Base-by-base conservation (phyloP, 53 echinoderm and acorn worm genomes). In the Crossaster papposus region DNA sequence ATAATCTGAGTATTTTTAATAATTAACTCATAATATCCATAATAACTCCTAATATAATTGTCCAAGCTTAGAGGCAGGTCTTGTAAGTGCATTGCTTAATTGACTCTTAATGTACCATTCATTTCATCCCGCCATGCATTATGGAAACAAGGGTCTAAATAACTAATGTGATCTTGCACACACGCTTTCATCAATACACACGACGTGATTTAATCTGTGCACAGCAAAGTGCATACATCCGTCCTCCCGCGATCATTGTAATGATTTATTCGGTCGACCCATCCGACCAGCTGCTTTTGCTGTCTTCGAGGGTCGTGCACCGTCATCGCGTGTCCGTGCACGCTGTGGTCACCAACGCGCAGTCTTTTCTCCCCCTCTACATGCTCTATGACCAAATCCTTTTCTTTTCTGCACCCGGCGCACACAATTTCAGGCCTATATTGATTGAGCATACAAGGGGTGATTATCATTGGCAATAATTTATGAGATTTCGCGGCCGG, bases 161-260 rank as follows among this genome's bases (percentile, higher is more conserved):
- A 73, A 73, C 11, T 73, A 28, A 73, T 73, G 74, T 36, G 15
- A 36, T 73, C 74, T 28, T 34, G 14, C 34, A 36, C 78, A 36
- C n/a, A 20, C 28, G 84, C 28, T 71, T 51, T 72, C 84, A 72
- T 72, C 84, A 84, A 24, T 62, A 36, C 54, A 72, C 73, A 29
- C 26, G 81, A 64, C 81, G 90, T 81, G 90, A 90, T 90, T 90
- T 72, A 90, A 80, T 81, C 81, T 90, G 81, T 90, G 81, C 90
- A 90, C 81, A 55, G 87, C 63, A 87, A 87, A 87, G 30, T 87
- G 77, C 76, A 26, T 24, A 85, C 44, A 87, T 87, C 87, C 87
- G 74, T 87, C 58, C 80, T 54, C 87, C 62, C 32, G 30, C 77
- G 36, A 87, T 87, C 77, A 87, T 87, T 77, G 75, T 87, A 75